Base-by-base conservation (phyloP, 2,888 invertebrate genomes). In the Argynnis bischoffii region DNA sequence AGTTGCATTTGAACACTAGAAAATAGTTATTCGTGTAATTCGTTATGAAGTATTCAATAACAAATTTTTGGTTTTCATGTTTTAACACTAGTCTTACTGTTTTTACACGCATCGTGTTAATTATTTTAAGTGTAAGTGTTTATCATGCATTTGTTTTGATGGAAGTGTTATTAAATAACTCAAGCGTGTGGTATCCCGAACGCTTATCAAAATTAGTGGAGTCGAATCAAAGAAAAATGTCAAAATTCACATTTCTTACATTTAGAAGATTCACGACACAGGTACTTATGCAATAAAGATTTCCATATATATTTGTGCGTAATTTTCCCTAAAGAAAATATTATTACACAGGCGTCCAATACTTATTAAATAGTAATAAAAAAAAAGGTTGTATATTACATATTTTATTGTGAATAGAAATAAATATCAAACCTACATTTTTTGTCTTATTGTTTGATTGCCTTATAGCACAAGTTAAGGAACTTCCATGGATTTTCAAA, bases 91-190 rank as follows among this genome's bases (percentile, higher is more conserved):
- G 82, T 35, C 74, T 86, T 1, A 86, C 87, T 69, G 72, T 85
- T 48, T 76, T 83, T 3, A 90, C 89, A 1, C 79, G 90, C 11
- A 74, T 84, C 0, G 73, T 89, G 16, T 76, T 92, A 65, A 82
- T 92, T 66, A 70, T 91, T 68, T 61, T 90, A 11, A 88, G 86
- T 77, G 86, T 88, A 2, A 79, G 79, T 66, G 80, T 92, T 41
- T 92, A 90, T 53, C 89, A 92, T 67, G 76, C 79, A 26, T 92
- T 92, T 74, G 85, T 92, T 68, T 74, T 90, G 11, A 84, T 81
- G 8, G 92, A 92, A 82, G 83, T 92, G 75, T 83, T 90, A 61
- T 68, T 91, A 15, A 89, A 92, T 67, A 89, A 86, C 74, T 89
- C 84, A 54, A 81, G 85, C 67, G 76, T 82, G 47, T 79, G 90